phyloP scores from a whole-genome alignment of 2,797 vertebrate species.

The Alfaro cultratus region DNA sequence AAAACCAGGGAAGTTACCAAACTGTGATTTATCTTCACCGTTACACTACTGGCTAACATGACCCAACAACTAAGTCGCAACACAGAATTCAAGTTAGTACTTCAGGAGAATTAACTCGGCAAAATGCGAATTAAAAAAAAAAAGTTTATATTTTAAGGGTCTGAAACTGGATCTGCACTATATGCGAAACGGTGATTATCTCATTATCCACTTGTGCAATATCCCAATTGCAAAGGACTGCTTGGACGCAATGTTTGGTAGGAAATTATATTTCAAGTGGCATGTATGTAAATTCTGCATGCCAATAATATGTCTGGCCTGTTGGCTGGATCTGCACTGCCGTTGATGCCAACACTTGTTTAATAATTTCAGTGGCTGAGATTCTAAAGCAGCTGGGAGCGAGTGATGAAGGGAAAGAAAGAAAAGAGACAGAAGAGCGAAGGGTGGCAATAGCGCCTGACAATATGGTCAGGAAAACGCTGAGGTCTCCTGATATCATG shows the following conservation, averaged over 20 bases:
- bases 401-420: background rate
- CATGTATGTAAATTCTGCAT: background rate
- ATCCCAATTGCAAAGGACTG: background rate
- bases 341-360: background rate
- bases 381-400: background rate
- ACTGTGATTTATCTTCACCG: background rate
- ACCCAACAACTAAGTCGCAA: constrained; percentile 1
- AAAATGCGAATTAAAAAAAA: background rate
- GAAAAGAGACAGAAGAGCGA: background rate
- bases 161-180: background rate
- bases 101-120: background rate
- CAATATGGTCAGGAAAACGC: background rate
- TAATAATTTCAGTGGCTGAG: background rate
- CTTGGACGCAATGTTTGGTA: background rate
- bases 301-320: background rate
- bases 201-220: background rate
- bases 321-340: background rate
- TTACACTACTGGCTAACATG: background rate
- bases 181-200: background rate
- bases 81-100: background rate
- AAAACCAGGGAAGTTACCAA: background rate
- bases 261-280: background rate
- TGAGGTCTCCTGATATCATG: background rate
- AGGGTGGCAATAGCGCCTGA: background rate
- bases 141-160: too few relatives aligned